Base-by-base conservation (phyloP, 2,888 invertebrate genomes). In the Chymomyza procnemis region DNA sequence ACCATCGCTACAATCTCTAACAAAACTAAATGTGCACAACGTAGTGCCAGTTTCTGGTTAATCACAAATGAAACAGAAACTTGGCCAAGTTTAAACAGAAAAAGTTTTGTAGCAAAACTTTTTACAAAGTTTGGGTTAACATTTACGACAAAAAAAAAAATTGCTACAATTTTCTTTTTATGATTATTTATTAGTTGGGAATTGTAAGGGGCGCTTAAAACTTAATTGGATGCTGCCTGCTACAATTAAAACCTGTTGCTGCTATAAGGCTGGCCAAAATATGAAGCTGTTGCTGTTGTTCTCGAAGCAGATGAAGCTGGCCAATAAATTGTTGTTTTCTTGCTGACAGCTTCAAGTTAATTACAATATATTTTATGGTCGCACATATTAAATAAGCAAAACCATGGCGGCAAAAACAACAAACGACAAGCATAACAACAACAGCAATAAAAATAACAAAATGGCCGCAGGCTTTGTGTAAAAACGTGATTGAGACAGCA, bases 141-240 rank as follows among this genome's bases (percentile, higher is more conserved):
- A 18, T 30, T 68, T 50, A 22, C 12, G 12, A 14, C 21, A 52
- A 52, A 12, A 3, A 2, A 14, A 21, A 18, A 19, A 14, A 19
- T 52, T 19, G 4, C 66, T 65, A 70, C 73, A 61, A 54, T 68
- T 18, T 64, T 68, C 50, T 67, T 69, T 79, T 78, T 73, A 85
- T 85, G 85, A 74, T 74, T 85, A 81, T 81, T 79, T 84, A 82
- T 81, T 79, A 85, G 69, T 66, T 78, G 71, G 50, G 66, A 78
- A 72, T 66, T 75, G 64, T 69, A 14, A n/a, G 30, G n/a, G 6
- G 4, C 18, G 18, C 26, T 70, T 66, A 69, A 65, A 65, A 69
- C 61, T 19, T 72, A 65, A 72, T 73, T 65, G 71, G 47, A 50
- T 61, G 55, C 9, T 26, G 26, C n/a, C n/a, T 56, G 56, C 5